Percentiles rank a stretch among this genome's conserved stretches.
phyloP scores from a whole-genome alignment of 2,797 vertebrate genomes.

The Darevskia nairensis region DNA sequence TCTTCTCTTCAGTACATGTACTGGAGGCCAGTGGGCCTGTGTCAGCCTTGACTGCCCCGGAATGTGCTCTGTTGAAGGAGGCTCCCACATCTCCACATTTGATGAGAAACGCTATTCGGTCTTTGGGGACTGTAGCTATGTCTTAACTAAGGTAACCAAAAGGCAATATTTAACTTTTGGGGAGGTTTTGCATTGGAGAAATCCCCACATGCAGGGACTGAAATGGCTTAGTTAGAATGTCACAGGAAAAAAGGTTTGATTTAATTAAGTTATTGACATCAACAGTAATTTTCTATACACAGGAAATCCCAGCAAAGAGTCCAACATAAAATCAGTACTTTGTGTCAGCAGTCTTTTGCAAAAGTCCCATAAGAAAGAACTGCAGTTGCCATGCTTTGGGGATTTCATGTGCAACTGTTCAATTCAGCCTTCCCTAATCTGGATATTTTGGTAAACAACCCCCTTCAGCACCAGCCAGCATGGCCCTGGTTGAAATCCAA shows the following conservation, averaged over 20 bases:
- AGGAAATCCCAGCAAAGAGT: neutral
- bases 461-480: neutral
- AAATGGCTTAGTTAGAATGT: neutral
- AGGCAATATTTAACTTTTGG: neutral
- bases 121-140: constrained; percentile 82
- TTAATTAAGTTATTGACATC: constrained; percentile 14
- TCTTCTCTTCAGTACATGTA: constrained; percentile 74
- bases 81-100: constrained; percentile 81
- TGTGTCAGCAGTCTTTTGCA: neutral
- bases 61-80: constrained; percentile 80
- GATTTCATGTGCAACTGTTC: neutral
- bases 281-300: constrained; percentile 1
- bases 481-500: neutral
- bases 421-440: neutral
- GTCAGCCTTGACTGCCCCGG: constrained; percentile 71
- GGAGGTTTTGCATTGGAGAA: neutral
- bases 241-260: neutral
- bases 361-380: neutral
- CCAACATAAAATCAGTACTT: neutral
- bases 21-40: constrained; percentile 80
- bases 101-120: constrained; percentile 79
- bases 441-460: neutral
- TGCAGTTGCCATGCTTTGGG: neutral
- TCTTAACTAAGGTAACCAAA: constrained; percentile 80
- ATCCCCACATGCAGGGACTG: neutral